These are phyloP conservation scores for Ochlodes sylvanus DNA, from an alignment of 2,888 invertebrate genomes.

Conservation along the genomic window DNA sequence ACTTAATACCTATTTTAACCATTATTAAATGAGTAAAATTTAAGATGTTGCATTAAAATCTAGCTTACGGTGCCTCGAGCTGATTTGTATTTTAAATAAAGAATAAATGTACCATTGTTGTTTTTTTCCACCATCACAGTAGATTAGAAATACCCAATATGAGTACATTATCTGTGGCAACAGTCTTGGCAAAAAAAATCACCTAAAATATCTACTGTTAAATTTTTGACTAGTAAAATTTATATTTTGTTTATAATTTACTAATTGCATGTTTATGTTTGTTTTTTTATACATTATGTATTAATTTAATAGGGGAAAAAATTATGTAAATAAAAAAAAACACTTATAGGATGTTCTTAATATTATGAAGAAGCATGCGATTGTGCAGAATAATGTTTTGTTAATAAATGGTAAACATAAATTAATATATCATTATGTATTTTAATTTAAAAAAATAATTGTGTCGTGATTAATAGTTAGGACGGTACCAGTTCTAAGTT, in stretches of 20 bases:
- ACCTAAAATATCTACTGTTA: too few relatives aligned
- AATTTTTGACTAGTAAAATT: not conserved
- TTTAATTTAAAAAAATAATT: not conserved
- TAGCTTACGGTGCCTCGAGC: slow-evolving; percentile 25
- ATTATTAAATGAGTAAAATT: slow-evolving; percentile 3
- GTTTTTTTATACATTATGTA: not conserved
- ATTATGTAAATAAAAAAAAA: not conserved
- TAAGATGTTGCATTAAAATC: slow-evolving; percentile 14
- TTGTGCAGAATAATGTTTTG: not conserved
- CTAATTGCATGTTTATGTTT: slow-evolving; percentile 24
- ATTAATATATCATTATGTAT: not conserved
- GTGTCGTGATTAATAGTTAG: slow-evolving; percentile 35
- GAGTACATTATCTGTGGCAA: not conserved
- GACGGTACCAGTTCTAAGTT: slow-evolving; percentile 39
- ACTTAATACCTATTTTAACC: not conserved
- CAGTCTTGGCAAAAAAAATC: too few relatives aligned
- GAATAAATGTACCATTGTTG: slow-evolving; percentile 24
- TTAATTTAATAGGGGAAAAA: not conserved
- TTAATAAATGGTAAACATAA: not conserved
- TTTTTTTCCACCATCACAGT: slow-evolving; percentile 32
- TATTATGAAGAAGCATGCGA: not conserved
- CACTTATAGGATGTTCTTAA: not conserved
- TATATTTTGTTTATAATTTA: slow-evolving; percentile 1
- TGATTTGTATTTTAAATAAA: slow-evolving; percentile 35
- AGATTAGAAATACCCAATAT: slow-evolving; percentile 26